A percentile compares a stretch with the other conserved stretches of the same genome.
phyloP scores from a whole-genome alignment of 2,888 invertebrate species.

The Phorcus lineatus region DNA sequence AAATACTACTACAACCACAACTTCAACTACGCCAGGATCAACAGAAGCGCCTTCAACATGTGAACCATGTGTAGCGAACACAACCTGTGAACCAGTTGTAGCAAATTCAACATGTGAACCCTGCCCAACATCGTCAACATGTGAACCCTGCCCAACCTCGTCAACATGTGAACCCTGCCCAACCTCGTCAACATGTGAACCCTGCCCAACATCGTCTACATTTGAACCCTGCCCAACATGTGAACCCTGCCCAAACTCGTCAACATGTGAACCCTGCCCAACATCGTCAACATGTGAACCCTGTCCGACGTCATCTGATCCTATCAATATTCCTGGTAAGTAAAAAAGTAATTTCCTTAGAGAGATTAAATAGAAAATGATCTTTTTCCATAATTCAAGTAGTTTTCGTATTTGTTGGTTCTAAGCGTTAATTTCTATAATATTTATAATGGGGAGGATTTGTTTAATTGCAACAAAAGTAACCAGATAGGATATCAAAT shows the following conservation, averaged over 20 bases:
- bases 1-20: too few relatives aligned
- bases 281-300: background rate
- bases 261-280: background rate
- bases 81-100: background rate
- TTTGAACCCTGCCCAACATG: background rate
- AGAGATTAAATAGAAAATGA: too few relatives aligned
- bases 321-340: too few relatives aligned
- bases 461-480: too few relatives aligned
- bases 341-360: too few relatives aligned
- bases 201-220: background rate
- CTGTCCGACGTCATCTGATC: too few relatives aligned
- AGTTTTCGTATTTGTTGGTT: too few relatives aligned
- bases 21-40: too few relatives aligned
- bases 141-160: background rate
- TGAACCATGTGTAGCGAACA: background rate
- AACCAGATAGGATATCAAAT: too few relatives aligned
- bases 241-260: background rate
- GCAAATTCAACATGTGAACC: background rate
- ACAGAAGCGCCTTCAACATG: background rate
- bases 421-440: too few relatives aligned
- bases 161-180: background rate
- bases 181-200: background rate
- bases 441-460: too few relatives aligned
- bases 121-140: background rate
- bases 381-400: too few relatives aligned